Percentiles rank a stretch among this genome's conserved stretches.
phyloP scores from a whole-genome alignment of 2,797 vertebrate species.

The Poeciliopsis paucimaculata region DNA sequence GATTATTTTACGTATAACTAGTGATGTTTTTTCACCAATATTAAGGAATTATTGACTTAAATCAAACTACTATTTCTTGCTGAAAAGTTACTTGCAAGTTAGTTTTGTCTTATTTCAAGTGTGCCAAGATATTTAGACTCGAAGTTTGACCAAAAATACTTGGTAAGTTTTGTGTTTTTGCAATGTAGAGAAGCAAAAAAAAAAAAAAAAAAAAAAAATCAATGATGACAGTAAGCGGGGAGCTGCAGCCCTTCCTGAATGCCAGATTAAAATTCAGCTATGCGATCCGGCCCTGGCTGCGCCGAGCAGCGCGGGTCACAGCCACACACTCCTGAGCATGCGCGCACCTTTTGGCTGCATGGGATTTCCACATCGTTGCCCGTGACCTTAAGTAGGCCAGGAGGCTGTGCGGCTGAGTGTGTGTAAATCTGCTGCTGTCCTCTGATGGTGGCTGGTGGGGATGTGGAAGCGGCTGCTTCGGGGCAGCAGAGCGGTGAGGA shows the following conservation, averaged over 20 bases:
- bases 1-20: no score
- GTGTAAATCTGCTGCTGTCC: constrained; percentile 66
- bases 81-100: no score
- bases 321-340: constrained; percentile 9
- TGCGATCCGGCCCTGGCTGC: constrained; percentile 21
- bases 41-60: no score
- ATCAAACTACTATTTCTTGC: no score
- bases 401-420: constrained; percentile 67
- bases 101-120: no score
- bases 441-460: constrained; percentile 65
- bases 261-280: constrained; percentile 18
- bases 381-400: constrained; percentile 61
- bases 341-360: constrained; percentile 47
- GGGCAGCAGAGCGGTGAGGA: constrained; percentile 30
- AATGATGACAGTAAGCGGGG: neutral
- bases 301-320: constrained; percentile 11
- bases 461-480: constrained; percentile 24
- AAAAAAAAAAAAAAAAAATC: neutral
- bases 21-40: no score
- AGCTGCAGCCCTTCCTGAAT: constrained; percentile 9
- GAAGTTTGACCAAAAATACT: no score
- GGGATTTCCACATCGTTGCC: constrained; percentile 70
- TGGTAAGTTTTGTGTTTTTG: no score
- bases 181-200: neutral
- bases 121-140: no score